Evolutionary conservation across 2,888 invertebrate genomes (phyloP), one percentile per base, ranked within the genome.

Genomic region (Charanyca ferruginea): DNA sequence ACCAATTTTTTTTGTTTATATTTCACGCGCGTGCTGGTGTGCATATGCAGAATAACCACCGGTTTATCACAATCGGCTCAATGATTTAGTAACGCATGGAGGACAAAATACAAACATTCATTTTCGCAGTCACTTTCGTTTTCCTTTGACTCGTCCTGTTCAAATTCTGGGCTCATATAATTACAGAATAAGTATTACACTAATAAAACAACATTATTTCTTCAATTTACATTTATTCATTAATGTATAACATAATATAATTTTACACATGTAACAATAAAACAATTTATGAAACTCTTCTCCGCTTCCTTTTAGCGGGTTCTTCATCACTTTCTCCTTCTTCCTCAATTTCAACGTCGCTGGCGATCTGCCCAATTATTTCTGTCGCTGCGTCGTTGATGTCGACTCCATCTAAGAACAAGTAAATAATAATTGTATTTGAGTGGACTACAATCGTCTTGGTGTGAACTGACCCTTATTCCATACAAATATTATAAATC

Each of bases 341-440:
- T 20, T 60, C 73, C 2, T 81, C 84, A 11, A 28, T 84, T n/a
- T 62, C 76, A 18, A 38, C 53, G 25, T 73, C 61, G 3, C 73
- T 72, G 9, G 75, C 60, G 4, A 66, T 64, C 0, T 79, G 79
- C 1, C 83, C 77, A 2, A 86, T 53, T 3, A 89, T 76, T 42
- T 86, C 91, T 1, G 90, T 89, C 0, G 59, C 78, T 0, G 86
- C 87, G 6, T 90, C 91, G 55, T 87, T 84, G 54, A 90, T 87
- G 3, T 85, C 79, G 5, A 44, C 59, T 28, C 83, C 79, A 22
- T 83, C 84, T 71, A 80, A 76, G 84, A 80, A 61, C 38, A 66
- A 79, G 38, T 16, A n/a, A n/a, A n/a, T n/a, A n/a, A n/a, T 38
- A 38, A 16, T 16, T 0, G 16, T 38, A 38, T 38, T 16, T 16